A percentile compares a stretch with the other conserved stretches of the same genome.
Evolutionary conservation across 2,113 vertebrate genomes (phyloP).

Genomic region (Balaeniceps rex): DNA sequence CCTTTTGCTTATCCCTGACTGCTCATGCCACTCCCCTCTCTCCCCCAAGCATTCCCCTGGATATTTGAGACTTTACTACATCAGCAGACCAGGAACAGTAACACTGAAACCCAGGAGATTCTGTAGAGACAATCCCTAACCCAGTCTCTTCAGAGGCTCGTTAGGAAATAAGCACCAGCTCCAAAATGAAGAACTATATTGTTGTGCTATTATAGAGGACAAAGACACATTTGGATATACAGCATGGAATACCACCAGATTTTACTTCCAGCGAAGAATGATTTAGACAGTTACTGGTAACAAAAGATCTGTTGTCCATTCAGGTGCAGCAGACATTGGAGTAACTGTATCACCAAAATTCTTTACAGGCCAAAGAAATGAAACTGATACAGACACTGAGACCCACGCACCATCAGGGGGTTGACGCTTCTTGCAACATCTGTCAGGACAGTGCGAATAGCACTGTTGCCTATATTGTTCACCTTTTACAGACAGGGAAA

Average conservation of each 20-base stretch:
- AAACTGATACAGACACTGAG: neutral
- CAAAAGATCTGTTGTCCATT: neutral
- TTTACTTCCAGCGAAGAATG: neutral
- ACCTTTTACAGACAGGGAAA: neutral
- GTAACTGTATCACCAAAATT: neutral
- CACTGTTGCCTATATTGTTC: neutral
- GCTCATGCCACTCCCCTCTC: neutral
- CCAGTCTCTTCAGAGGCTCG: neutral
- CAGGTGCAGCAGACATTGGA: neutral
- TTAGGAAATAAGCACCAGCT: neutral
- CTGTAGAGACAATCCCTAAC: neutral
- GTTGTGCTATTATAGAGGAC: neutral
- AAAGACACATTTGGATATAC: neutral
- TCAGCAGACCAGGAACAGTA: neutral
- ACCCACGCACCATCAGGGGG: neutral
- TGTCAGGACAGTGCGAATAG: neutral
- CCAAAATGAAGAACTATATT: neutral
- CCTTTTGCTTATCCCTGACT: neutral
- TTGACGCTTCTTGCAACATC: neutral
- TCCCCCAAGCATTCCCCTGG: neutral
- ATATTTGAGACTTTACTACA: neutral
- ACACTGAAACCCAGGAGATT: neutral
- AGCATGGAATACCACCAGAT: neutral
- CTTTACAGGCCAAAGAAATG: neutral
- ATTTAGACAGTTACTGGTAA: neutral